A percentile compares a stretch with the other conserved stretches of the same genome.
Conservation (phyloP, 2,888 invertebrate species). For the Diaperis boleti region DNA sequence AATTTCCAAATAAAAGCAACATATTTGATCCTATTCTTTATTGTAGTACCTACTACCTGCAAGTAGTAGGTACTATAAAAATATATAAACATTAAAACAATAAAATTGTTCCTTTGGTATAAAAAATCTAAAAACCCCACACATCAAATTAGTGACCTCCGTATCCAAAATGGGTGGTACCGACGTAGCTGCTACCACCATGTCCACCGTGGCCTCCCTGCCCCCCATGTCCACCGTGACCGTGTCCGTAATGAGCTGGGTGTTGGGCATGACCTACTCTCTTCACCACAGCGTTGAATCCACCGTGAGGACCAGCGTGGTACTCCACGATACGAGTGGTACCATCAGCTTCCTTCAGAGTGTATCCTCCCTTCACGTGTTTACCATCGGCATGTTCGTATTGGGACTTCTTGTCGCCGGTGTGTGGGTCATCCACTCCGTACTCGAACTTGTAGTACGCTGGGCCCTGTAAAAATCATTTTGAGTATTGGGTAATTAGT, state of each 20-base stretch:
- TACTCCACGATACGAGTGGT: conserved; percentile 54
- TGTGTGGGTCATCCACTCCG: conserved; percentile 55
- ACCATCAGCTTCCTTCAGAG: conserved; percentile 57
- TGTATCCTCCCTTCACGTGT: conserved; percentile 54
- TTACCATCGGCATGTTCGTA: conserved; percentile 54
- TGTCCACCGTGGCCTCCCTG: conserved; percentile 33
- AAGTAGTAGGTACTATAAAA: neutral
- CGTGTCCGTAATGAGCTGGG: conserved; percentile 49
- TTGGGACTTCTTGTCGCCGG: conserved; percentile 56
- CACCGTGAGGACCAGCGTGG: conserved; percentile 45
- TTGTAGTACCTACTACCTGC: neutral
- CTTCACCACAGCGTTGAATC: conserved; percentile 53
- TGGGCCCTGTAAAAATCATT: conserved; percentile 35
- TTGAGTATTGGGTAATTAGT: neutral
- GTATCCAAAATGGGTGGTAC: conserved; percentile 48
- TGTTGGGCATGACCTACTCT: conserved; percentile 53
- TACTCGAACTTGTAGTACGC: conserved; percentile 48
- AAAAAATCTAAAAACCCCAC: too few relatives aligned
- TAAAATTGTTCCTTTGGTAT: conserved; percentile 19
- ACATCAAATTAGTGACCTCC: conserved; percentile 23
- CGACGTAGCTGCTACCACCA: conserved; percentile 54
- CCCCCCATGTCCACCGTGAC: conserved; percentile 14
- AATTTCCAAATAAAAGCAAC: too few relatives aligned
- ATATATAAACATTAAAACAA: conserved; percentile 11
- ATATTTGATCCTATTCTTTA: neutral